Conservation (phyloP, 2,113 vertebrate species). For the Istiophorus platypterus region DNA sequence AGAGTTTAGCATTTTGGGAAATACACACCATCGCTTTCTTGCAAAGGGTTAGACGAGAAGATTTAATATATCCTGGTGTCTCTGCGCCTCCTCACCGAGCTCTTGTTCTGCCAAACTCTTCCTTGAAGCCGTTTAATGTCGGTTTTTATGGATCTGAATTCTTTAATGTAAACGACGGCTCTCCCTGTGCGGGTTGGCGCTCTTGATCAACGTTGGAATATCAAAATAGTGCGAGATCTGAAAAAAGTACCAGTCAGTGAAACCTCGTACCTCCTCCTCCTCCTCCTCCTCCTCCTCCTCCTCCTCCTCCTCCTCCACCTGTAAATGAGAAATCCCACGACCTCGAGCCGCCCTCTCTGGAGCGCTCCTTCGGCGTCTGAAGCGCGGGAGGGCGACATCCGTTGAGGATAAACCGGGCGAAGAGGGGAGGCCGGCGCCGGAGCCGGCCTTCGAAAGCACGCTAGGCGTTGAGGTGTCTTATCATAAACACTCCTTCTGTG, state of each 20-base stretch:
- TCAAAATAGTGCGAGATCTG: neutral
- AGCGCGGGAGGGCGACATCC: constrained; percentile 35
- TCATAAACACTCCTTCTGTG: constrained; percentile 70
- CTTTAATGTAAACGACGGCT: no score
- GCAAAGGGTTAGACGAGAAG: neutral
- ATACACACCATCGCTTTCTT: neutral
- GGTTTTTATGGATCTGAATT: neutral
- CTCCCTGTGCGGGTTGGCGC: neutral
- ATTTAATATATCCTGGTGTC: neutral
- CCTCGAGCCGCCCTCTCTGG: constrained; percentile 44
- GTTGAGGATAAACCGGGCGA: constrained; percentile 36
- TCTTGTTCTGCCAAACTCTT: neutral
- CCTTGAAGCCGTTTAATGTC: neutral
- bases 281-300: constrained; percentile 20
- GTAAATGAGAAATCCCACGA: constrained; percentile 38
- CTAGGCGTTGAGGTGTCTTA: constrained; percentile 57
- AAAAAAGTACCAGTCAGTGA: neutral
- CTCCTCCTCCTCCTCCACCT: constrained; percentile 26
- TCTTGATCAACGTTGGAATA: constrained; percentile 4
- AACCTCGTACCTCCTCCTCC: no score
- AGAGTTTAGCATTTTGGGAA: no score
- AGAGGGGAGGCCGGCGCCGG: constrained; percentile 33
- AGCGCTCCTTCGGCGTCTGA: constrained; percentile 54
- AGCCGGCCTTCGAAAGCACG: constrained; percentile 46
- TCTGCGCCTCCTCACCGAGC: neutral